These are phyloP conservation scores for Psammodynastes pulverulentus DNA, from an alignment of 2,113 vertebrate genomes.

Conservation along the genomic window DNA sequence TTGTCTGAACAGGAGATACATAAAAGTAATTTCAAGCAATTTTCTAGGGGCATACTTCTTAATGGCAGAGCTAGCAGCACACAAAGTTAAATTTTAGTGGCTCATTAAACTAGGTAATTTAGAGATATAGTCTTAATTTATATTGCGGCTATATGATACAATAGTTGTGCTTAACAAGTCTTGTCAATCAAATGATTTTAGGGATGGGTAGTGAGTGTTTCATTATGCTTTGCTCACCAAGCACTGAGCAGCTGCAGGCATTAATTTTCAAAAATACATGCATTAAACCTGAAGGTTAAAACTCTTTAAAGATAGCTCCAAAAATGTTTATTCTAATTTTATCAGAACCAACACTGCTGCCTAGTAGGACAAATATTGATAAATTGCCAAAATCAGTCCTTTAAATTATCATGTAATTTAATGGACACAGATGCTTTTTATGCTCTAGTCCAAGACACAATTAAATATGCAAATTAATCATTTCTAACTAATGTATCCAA, in stretches of 20 bases:
- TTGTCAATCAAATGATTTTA: neutral
- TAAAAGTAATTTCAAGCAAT: rapidly evolving
- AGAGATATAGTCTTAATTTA: conserved; percentile 15
- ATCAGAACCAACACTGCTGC: conserved; percentile 19
- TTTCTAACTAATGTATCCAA: conserved; percentile 4
- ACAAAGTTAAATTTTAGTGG: neutral
- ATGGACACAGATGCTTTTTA: neutral
- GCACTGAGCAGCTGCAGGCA: neutral
- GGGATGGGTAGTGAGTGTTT: neutral
- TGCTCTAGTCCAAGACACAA: conserved; percentile 20
- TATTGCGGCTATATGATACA: neutral
- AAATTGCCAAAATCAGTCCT: conserved; percentile 32
- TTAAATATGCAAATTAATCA: conserved; percentile 28
- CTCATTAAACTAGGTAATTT: neutral
- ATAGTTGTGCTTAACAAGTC: neutral
- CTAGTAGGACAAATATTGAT: conserved; percentile 15
- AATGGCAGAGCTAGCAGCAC: neutral
- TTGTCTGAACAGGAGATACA: neutral
- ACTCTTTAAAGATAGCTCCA: conserved; percentile 16
- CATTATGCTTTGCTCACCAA: neutral
- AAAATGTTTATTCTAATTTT: neutral
- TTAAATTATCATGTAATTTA: conserved; percentile 9
- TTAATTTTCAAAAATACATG: conserved; percentile 17
- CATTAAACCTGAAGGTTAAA: conserved; percentile 31
- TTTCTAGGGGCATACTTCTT: neutral